Base-by-base conservation (phyloP, 1,140 invertebrate genomes). In the Conus betulinus region DNA sequence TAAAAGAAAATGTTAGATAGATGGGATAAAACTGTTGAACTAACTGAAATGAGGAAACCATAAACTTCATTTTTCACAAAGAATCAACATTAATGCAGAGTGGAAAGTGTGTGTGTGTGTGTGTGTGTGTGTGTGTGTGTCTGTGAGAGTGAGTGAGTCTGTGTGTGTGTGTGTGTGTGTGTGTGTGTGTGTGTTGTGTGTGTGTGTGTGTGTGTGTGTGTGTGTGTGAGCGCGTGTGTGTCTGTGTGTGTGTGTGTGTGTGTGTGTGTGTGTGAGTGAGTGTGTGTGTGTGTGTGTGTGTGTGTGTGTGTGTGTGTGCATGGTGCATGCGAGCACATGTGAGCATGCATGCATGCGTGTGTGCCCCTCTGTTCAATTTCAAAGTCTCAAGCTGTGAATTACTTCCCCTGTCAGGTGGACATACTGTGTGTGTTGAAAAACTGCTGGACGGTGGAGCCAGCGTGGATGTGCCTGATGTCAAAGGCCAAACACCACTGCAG, bases 401-500 rank as follows among this genome's bases (percentile, higher is more conserved):
- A 60, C 57, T 15, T 60, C 57, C 57, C 8, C 52, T 74, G 78
- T 71, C 86, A 94, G 93, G 90, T 83, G 92, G 91, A 27, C 91
- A 90, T 85, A n/a, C 57, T 23, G 89, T 89, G n/a, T 92, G 92
- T 90, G 90, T 93, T n/a, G n/a, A 87, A 10, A 23, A 90, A 2
- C 87, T 94, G 27, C 55, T 94, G 74, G 51, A 87, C n/a, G 76
- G 91, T 39, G 92, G 91, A 7, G 91, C 91, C 15, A 78, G 87
- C 51, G 88, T 93, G 17, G 92, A 93, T 17, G 84, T 92, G 5
- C 87, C 90, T 27, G 93, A 94, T 84, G 91, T 94, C 67, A 94
- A 94, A 88, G 92, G 89, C n/a, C 93, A 94, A 79, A 94, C 92
- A 7, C 90, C 93, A 4, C 88, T 94, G 10, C 92, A 92, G 85